Evolutionary conservation across 1,140 invertebrate species (phyloP).

Genomic region (Drosophila persimilis): DNA sequence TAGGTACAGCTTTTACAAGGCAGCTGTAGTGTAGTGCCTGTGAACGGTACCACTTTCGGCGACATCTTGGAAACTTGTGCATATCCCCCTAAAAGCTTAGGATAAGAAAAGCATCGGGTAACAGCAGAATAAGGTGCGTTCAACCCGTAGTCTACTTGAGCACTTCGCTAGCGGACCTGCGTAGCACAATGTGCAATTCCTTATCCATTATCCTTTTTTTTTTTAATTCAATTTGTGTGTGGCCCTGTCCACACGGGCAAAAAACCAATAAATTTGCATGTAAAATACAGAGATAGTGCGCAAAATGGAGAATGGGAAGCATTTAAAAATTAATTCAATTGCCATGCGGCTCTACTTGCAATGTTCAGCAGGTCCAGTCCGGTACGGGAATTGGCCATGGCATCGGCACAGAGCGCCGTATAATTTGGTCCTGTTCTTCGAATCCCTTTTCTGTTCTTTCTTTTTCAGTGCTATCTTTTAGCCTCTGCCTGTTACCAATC

Average conservation of each 20-base stretch:
- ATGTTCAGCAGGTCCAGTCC: constrained; percentile 18
- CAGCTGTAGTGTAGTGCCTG: too few species aligned
- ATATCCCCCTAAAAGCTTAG: too few species aligned
- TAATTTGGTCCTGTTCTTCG: constrained; percentile 56
- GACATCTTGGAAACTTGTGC: too few species aligned
- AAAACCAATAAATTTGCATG: constrained; percentile 71
- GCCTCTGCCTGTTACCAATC: constrained; percentile 1
- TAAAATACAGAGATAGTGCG: constrained; percentile 41
- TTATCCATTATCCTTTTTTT: constrained; percentile 17
- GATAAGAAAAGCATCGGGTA: too few species aligned
- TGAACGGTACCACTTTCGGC: too few species aligned
- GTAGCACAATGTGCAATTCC: constrained; percentile 23
- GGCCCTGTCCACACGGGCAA: constrained; percentile 25
- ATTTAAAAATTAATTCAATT: constrained; percentile 77
- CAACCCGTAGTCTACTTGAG: not conserved
- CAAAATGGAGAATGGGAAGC: constrained; percentile 32
- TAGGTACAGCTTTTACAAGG: too few species aligned
- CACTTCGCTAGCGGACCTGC: not conserved
- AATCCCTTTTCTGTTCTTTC: constrained; percentile 17
- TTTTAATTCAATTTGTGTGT: constrained; percentile 54
- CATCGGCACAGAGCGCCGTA: constrained; percentile 17
- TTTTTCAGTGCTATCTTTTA: not conserved
- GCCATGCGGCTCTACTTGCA: constrained; percentile 48
- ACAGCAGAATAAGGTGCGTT: too few species aligned
- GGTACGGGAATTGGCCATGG: constrained; percentile 2